phyloP scores from a whole-genome alignment of 2,888 invertebrate genomes.

The Anticlea derivata region DNA sequence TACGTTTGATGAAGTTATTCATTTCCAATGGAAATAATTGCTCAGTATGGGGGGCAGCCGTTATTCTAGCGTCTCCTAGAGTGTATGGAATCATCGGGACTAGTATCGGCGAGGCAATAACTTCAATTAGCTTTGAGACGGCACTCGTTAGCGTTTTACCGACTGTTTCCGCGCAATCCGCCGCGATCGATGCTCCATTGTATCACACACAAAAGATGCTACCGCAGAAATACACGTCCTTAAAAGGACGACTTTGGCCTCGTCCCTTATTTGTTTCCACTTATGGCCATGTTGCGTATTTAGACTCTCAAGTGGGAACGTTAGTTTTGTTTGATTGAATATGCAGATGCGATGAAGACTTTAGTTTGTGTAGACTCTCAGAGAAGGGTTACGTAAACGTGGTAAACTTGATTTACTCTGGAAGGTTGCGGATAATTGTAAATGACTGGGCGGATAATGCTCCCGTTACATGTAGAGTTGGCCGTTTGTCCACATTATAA shows the following conservation, averaged over 20 bases:
- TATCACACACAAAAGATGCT: constrained; percentile 73
- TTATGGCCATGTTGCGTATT: constrained; percentile 46
- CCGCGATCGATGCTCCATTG: constrained; percentile 76
- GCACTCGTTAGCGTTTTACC: constrained; percentile 68
- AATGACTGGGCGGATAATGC: constrained; percentile 26
- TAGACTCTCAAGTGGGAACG: constrained; percentile 35
- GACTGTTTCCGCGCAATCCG: constrained; percentile 64
- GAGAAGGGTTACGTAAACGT: neutral
- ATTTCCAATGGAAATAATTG: constrained; percentile 22
- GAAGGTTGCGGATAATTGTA: constrained; percentile 24
- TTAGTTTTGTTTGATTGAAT: constrained; percentile 31
- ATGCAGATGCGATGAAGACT: constrained; percentile 32
- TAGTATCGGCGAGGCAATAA: constrained; percentile 52
- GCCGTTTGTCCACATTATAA: constrained; percentile 51
- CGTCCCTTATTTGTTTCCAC: constrained; percentile 69
- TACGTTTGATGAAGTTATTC: constrained; percentile 19
- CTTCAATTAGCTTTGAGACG: constrained; percentile 68
- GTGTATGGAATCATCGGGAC: constrained; percentile 29
- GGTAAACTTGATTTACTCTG: constrained; percentile 20
- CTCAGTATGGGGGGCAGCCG: constrained; percentile 23
- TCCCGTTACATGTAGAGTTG: constrained; percentile 43
- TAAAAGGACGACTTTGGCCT: constrained; percentile 63
- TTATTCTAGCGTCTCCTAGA: constrained; percentile 17
- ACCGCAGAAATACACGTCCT: constrained; percentile 65
- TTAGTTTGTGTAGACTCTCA: constrained; percentile 12